These are phyloP conservation scores for Camarhynchus parvulus DNA, from an alignment of 2,113 vertebrate genomes.

Conservation along the genomic window DNA sequence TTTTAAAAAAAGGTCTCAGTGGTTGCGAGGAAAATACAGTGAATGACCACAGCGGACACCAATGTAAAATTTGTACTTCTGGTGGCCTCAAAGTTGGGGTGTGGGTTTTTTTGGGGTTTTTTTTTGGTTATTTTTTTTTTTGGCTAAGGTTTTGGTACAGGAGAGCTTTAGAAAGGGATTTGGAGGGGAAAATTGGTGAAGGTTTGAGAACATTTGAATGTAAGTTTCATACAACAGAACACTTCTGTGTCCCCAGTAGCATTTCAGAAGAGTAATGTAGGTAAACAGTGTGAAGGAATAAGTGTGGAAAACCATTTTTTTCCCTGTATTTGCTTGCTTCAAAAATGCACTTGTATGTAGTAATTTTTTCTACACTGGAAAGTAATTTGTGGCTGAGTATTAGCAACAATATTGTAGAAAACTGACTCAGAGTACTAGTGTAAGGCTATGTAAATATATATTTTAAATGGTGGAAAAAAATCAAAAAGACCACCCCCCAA, in stretches of 20 bases:
- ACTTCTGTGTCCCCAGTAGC: neutral
- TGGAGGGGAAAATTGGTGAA: neutral
- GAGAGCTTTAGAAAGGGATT: neutral
- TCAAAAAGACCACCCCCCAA: accelerated
- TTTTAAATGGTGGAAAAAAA: neutral
- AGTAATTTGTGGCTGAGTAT: neutral
- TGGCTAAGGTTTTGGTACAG: neutral
- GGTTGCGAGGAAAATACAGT: neutral
- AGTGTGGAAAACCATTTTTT: neutral
- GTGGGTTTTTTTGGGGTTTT: neutral
- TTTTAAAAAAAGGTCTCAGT: neutral
- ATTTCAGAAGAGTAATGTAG: neutral
- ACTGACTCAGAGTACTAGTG: neutral
- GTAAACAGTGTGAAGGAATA: neutral
- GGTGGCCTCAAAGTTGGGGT: neutral
- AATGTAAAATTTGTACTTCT: neutral
- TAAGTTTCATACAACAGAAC: neutral
- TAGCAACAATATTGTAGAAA: neutral
- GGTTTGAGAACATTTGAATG: neutral
- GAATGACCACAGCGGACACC: neutral
- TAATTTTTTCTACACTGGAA: neutral
- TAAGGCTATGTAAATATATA: neutral
- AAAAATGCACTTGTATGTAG: neutral
- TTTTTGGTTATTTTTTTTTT: neutral
- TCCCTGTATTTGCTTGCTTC: neutral